phyloP scores from a whole-genome alignment of 2,888 invertebrate species.

The Campoletis raptor region DNA sequence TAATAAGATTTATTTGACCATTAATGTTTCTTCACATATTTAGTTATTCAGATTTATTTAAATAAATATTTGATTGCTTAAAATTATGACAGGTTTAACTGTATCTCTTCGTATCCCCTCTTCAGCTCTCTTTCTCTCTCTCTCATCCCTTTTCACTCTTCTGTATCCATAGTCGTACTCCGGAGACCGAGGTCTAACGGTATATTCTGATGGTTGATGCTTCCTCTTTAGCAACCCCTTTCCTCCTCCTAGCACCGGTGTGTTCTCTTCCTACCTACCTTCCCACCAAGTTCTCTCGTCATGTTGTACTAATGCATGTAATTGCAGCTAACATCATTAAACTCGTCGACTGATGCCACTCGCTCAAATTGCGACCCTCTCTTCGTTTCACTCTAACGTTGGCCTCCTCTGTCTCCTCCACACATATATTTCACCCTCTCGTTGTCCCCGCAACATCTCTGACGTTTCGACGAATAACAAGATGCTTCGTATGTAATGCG shows the following conservation, averaged over 20 bases:
- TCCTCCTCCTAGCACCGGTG: slow-evolving; percentile 11
- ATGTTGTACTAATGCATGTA: slow-evolving; percentile 83
- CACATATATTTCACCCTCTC: slow-evolving; percentile 11
- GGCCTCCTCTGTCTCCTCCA: not conserved
- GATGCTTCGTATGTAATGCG: not conserved
- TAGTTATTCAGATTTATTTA: too few relatives aligned
- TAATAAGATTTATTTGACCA: too few relatives aligned
- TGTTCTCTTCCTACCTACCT: slow-evolving; percentile 15
- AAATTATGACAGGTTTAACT: slow-evolving; percentile 25
- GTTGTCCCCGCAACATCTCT: slow-evolving; percentile 12
- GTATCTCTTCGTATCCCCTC: slow-evolving; percentile 69
- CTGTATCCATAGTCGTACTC: slow-evolving; percentile 65
- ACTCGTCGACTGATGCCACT: slow-evolving; percentile 82
- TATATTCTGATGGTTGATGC: slow-evolving; percentile 70
- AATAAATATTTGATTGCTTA: not conserved
- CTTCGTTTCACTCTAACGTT: slow-evolving; percentile 19
- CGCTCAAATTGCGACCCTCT: slow-evolving; percentile 79
- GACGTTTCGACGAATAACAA: slow-evolving; percentile 40
- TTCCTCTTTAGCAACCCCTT: slow-evolving; percentile 54
- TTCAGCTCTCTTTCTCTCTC: slow-evolving; percentile 44
- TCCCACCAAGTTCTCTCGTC: slow-evolving; percentile 72
- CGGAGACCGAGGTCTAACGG: slow-evolving; percentile 74
- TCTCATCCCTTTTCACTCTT: slow-evolving; percentile 38
- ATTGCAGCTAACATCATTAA: slow-evolving; percentile 84
- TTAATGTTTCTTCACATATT: too few relatives aligned